Conservation (phyloP, 1,140 invertebrate species). For the Choristoneura fumiferana region DNA sequence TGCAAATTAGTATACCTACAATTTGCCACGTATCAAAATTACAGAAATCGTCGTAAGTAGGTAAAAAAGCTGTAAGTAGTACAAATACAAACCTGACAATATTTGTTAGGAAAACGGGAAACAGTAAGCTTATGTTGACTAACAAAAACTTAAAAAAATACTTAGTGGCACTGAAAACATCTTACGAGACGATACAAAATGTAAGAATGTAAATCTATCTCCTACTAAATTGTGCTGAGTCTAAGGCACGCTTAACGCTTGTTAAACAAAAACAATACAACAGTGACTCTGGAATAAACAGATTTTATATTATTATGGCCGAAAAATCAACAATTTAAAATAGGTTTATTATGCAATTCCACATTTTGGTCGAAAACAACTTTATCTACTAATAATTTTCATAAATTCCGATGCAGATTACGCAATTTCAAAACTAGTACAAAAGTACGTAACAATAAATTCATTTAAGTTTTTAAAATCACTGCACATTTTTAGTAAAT, state of each 20-base stretch:
- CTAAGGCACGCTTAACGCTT: constrained; percentile 60
- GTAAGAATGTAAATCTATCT: constrained; percentile 34
- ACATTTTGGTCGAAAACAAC: constrained; percentile 27
- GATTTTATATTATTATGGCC: constrained; percentile 7
- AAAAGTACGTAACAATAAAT: constrained; percentile 11
- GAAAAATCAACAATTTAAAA: constrained; percentile 5
- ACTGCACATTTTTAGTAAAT: constrained; percentile 13
- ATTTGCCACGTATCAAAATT: constrained; percentile 62
- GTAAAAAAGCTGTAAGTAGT: constrained; percentile 34
- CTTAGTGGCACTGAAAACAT: constrained; percentile 65
- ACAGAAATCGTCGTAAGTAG: constrained; percentile 40
- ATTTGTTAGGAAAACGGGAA: constrained; percentile 41
- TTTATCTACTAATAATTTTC: no score
- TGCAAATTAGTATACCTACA: constrained; percentile 67
- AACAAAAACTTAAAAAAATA: constrained; percentile 58
- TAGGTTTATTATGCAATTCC: constrained; percentile 16
- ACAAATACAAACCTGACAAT: constrained; percentile 25
- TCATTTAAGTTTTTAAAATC: constrained; percentile 8
- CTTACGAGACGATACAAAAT: constrained; percentile 42
- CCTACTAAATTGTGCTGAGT: constrained; percentile 50
- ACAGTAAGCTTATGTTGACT: constrained; percentile 58
- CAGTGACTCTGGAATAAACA: background rate
- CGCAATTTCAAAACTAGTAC: constrained; percentile 6
- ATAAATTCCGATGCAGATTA: constrained; percentile 22
- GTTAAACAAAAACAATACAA: constrained; percentile 26